Percentiles rank a stretch among this genome's conserved stretches.
These are phyloP conservation scores for Thereva nobilitata DNA, from an alignment of 2,888 invertebrate genomes.

Conservation along the genomic window DNA sequence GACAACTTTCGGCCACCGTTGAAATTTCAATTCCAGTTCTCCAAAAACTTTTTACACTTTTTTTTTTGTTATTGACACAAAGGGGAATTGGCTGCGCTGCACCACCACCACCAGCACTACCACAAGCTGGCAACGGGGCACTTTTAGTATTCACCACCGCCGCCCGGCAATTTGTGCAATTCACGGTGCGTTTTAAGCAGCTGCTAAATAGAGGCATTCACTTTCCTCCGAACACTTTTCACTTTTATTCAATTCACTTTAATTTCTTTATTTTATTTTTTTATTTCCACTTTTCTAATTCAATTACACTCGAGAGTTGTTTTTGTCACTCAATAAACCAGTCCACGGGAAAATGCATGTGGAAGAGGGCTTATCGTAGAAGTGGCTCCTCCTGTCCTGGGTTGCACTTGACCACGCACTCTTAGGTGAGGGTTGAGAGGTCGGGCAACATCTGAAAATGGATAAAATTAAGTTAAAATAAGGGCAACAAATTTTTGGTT, in stretches of 20 bases:
- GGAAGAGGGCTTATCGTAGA: background rate
- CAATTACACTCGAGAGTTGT: constrained; percentile 18
- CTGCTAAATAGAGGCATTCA: constrained; percentile 19
- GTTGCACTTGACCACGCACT: constrained; percentile 10
- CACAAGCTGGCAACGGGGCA: too few relatives aligned
- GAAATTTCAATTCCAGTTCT: constrained; percentile 6
- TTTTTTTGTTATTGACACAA: background rate
- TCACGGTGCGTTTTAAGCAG: constrained; percentile 24
- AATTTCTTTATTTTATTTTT: constrained; percentile 6
- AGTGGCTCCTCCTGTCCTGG: background rate
- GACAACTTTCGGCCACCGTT: background rate
- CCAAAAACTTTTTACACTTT: constrained; percentile 1
- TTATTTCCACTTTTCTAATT: constrained; percentile 25
- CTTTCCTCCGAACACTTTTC: constrained; percentile 10
- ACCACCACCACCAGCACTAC: background rate
- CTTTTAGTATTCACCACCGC: background rate
- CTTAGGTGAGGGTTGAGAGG: constrained; percentile 23
- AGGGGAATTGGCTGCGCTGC: background rate
- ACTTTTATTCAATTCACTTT: constrained; percentile 9
- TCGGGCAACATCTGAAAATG: constrained; percentile 25
- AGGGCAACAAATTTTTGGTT: constrained; percentile 2
- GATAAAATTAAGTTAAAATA: constrained; percentile 28
- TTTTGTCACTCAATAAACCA: constrained; percentile 16
- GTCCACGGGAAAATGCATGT: background rate
- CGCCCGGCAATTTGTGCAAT: constrained; percentile 9